Evolutionary conservation across 64 coral and sea anemone genomes (phyloP), one percentile per base, ranked within the genome.

Genomic region (Acropora yongei): DNA sequence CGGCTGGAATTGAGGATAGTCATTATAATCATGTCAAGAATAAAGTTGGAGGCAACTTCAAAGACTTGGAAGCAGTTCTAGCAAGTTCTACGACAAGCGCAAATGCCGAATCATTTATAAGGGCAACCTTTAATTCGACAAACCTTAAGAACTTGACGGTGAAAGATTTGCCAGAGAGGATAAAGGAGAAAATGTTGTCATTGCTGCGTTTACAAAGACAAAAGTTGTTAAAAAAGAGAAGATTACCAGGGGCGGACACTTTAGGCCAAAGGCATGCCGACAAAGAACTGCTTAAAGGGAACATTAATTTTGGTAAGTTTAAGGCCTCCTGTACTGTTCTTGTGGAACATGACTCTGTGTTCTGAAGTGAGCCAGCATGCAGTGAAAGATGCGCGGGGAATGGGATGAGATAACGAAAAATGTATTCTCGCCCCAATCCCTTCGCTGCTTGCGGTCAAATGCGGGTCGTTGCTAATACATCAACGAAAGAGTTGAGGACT

Each of bases 1-100:
- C 58, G 12, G 78, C 89, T 13, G 92, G 92, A 8, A 75, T 94
- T 84, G 72, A 72, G 39, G 79, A 88, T 4, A 68, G 76, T 17
- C 88, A 78, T 14, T 89, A 68, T 4, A 42, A 90, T 55, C 67
- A 90, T 19, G 80, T 90, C 0, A 89, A 75, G n/a, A 71, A 46
- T 12, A 79, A 79, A 57, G 85, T 66, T 57, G 57, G 20, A 18
- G 50, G 68, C 3, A 86, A 71, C 65, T 78, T 53, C 60, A 49
- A 71, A 1, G 68, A 20, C 18, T 71, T 20, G 8, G 39, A 10
- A 71, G 13, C 68, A 71, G 68, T 39, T 4, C 5, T 71, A 20
- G 68, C 82, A 78, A 48, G 16, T 18, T 16, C 3, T 57, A 87
- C 30, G 79, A 53, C 49, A 20, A 76, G 7, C 57, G 74, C 7